These are phyloP conservation scores for Manacus vitellinus DNA, from an alignment of 2,113 vertebrate species.

Conservation along the genomic window DNA sequence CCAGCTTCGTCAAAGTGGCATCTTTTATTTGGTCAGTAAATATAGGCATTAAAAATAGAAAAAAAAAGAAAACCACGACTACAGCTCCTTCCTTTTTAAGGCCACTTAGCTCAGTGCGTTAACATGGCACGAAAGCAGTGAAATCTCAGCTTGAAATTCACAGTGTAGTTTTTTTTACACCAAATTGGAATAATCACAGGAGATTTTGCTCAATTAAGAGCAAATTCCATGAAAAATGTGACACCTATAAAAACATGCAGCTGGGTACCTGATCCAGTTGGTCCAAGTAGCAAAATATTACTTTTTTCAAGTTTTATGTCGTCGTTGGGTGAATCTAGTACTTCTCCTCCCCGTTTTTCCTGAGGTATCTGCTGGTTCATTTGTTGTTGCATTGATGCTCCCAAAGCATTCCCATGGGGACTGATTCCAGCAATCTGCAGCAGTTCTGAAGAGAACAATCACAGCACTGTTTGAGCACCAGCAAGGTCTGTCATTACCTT, in stretches of 20 bases:
- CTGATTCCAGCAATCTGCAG: slow-evolving; percentile 97
- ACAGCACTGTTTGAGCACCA: neutral
- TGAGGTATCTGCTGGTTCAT: slow-evolving; percentile 90
- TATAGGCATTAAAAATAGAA: neutral
- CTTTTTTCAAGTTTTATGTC: slow-evolving; percentile 98
- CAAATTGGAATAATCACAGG: neutral
- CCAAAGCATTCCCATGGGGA: slow-evolving; percentile 93
- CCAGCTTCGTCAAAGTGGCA: neutral
- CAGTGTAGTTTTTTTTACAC: neutral
- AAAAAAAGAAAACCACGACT: neutral
- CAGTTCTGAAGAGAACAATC: slow-evolving; percentile 80
- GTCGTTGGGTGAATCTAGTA: slow-evolving; percentile 89
- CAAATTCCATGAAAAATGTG: neutral
- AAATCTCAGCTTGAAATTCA: neutral
- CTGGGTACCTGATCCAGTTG: slow-evolving; percentile 92
- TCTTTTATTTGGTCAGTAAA: neutral
- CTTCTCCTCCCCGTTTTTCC: slow-evolving; percentile 92
- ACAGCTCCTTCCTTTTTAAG: neutral
- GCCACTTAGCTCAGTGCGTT: neutral
- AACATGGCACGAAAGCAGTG: neutral
- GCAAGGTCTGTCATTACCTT: neutral
- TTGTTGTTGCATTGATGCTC: slow-evolving; percentile 94
- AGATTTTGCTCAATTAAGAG: neutral
- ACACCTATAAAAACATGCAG: neutral
- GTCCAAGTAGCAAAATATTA: slow-evolving; percentile 96